A percentile compares a stretch with the other conserved stretches of the same genome.
These are phyloP conservation scores for Globodera rostochiensis DNA, from an alignment of 1,140 invertebrate genomes.

Conservation along the genomic window DNA sequence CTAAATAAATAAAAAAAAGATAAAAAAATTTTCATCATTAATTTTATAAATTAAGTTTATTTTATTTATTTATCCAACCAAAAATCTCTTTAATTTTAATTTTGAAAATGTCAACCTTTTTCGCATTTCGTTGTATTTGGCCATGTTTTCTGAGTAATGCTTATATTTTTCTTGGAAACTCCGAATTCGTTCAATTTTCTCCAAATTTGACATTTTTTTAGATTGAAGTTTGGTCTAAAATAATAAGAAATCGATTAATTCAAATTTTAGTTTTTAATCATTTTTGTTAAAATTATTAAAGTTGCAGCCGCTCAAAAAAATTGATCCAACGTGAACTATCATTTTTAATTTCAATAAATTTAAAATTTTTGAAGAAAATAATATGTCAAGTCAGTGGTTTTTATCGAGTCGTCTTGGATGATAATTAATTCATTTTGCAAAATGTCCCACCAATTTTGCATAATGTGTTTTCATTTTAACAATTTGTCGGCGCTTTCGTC, in stretches of 20 bases:
- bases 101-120: not conserved
- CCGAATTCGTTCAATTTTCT: not conserved
- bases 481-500: not conserved
- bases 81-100: too few relatives aligned
- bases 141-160: not conserved
- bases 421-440: not conserved
- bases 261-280: too few relatives aligned
- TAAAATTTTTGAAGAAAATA: too few relatives aligned
- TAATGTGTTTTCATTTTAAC: not conserved
- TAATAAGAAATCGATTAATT: too few relatives aligned
- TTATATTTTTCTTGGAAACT: not conserved
- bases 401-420: too few relatives aligned
- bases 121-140: conserved; percentile 1
- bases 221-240: not conserved
- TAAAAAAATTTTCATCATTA: not conserved
- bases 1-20: not conserved
- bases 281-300: not conserved
- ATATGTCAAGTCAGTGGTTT: too few relatives aligned
- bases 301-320: too few relatives aligned
- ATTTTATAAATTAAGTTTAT: not conserved
- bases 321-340: too few relatives aligned
- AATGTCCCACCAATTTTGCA: not conserved
- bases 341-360: too few relatives aligned
- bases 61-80: not conserved
- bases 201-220: not conserved